Evolutionary conservation across 1,140 invertebrate species (phyloP), one percentile per base, ranked within the genome.

Genomic region (Mactra quadrangularis): DNA sequence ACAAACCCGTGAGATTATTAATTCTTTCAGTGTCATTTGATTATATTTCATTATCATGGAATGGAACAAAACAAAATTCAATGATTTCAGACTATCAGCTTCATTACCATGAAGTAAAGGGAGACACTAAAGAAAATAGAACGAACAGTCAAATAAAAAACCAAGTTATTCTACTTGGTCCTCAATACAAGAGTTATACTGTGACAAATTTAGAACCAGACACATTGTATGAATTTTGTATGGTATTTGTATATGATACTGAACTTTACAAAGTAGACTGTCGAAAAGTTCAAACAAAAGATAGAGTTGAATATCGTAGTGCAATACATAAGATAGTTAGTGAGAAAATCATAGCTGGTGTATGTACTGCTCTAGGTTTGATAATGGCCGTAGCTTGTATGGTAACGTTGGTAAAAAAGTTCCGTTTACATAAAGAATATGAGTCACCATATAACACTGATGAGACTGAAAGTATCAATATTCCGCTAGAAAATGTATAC

Each of bases 1-100:
- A 91, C 57, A 93, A 93, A 35, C 90, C 93, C 41, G 88, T 94
- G 9, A 85, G 91, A 27, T 83, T 94, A 17, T 88, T 92, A 77
- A 87, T 91, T 4, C 84, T 90, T 3, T 85, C 85, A 11, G 86
- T 92, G 3, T 87, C 93, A 3, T 90, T 91, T 47, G 93, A 92
- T 64, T 93, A 91, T 78, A 91, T 94, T 29, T 93, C 93, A 0
- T 87, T 94, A 19, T 90, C 93, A 2, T 94, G 93, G 92, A 93
- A 93, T 57, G 94, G 94, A 9, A 93, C 92, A 25, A 93, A 91
- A 33, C 87, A 92, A 11, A 89, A 89, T 31, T 85, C 86, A 6
- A 87, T 89, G 57, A 91, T 91, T 55, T 89, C 90, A 17, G 88
- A 93, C 57, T 94, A 93, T 77, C 90, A 92, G 66, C 90, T 94